phyloP scores from a whole-genome alignment of 2,888 invertebrate genomes.

The Polyploca ridens region DNA sequence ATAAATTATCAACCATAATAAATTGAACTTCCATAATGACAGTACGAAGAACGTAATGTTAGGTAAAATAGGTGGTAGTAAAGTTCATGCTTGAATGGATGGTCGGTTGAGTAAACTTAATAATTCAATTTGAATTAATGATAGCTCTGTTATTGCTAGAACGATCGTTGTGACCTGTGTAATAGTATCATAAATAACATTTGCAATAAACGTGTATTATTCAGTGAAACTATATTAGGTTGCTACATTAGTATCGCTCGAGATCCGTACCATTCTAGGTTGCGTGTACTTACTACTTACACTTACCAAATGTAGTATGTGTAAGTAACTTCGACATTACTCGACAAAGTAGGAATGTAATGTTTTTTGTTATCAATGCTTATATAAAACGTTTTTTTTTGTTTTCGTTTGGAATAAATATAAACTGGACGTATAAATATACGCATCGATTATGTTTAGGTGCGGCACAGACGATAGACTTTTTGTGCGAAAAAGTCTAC shows the following conservation, averaged over 20 bases:
- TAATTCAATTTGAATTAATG: slow-evolving; percentile 56
- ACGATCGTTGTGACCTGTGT: slow-evolving; percentile 32
- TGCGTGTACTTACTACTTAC: neutral
- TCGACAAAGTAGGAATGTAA: too few species aligned
- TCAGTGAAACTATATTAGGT: slow-evolving; percentile 26
- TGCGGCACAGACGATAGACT: too few species aligned
- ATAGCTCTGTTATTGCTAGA: slow-evolving; percentile 24
- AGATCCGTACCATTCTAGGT: too few species aligned
- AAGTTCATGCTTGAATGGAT: slow-evolving; percentile 1
- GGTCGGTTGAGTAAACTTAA: slow-evolving; percentile 32
- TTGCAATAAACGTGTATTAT: slow-evolving; percentile 24
- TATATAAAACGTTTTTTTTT: too few species aligned
- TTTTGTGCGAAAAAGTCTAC: too few species aligned
- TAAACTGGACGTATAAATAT: too few species aligned
- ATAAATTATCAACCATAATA: slow-evolving; percentile 38
- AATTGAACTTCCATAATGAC: slow-evolving; percentile 25
- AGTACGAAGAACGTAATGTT: neutral
- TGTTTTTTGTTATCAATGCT: too few species aligned
- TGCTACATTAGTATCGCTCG: slow-evolving; percentile 27
- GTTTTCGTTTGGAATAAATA: too few species aligned
- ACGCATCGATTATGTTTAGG: too few species aligned
- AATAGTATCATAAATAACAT: slow-evolving; percentile 32
- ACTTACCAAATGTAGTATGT: too few species aligned
- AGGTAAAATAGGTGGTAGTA: neutral
- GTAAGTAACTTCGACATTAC: too few species aligned